A percentile compares a stretch with the other conserved stretches of the same genome.
These are phyloP conservation scores for Laupala kohalensis DNA, from an alignment of 1,140 invertebrate species.

Conservation along the genomic window DNA sequence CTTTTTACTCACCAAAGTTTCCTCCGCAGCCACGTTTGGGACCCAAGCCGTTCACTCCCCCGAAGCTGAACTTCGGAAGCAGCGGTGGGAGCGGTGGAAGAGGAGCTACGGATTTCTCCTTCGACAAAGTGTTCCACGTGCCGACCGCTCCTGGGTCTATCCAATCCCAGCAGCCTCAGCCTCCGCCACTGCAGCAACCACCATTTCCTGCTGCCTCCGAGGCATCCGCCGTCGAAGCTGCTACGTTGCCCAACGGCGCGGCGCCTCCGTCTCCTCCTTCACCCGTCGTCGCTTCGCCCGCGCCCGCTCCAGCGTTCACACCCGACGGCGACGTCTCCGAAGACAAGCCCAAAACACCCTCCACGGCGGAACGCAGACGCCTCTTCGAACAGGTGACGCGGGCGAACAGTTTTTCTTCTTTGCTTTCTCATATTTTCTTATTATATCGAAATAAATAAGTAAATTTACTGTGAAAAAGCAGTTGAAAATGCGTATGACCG, in stretches of 20 bases:
- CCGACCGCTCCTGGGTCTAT: conserved; percentile 45
- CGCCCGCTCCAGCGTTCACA: no score
- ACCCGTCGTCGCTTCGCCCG: background rate
- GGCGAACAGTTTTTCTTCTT: no score
- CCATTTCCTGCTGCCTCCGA: no score
- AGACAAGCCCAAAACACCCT: conserved; percentile 47
- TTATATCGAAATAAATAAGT: no score
- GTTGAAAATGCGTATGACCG: no score
- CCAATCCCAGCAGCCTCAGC: no score
- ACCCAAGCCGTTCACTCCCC: conserved; percentile 67
- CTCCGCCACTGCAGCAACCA: no score
- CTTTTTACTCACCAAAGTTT: no score
- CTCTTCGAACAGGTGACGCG: conserved; percentile 37
- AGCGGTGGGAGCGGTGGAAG: conserved; percentile 40
- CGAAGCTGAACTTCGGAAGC: conserved; percentile 25
- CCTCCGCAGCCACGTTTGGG: conserved; percentile 66
- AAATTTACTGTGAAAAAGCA: no score
- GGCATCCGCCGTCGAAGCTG: no score
- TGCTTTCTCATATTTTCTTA: no score
- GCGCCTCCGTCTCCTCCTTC: background rate
- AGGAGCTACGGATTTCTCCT: conserved; percentile 38
- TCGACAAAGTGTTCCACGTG: conserved; percentile 67
- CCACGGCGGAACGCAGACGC: conserved; percentile 58
- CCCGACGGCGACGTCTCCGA: background rate
- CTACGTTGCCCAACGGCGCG: background rate